Evolutionary conservation across 2,888 invertebrate species (phyloP).

Genomic region (Metalampra italica): DNA sequence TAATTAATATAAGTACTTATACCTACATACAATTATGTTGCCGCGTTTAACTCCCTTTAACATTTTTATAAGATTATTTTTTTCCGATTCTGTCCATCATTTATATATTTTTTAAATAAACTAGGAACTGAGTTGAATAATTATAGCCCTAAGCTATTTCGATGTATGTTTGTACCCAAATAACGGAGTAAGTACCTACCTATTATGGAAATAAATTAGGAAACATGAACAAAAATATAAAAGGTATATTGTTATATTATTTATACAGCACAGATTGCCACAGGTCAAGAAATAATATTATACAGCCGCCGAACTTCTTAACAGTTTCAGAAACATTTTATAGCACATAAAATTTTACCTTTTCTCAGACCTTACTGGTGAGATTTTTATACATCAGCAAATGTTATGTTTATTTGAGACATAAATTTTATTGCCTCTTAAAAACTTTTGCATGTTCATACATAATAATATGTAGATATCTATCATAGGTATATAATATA

Average conservation of each 20-base stretch:
- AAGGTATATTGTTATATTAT: background rate
- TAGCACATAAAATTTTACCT: slow-evolving; percentile 30
- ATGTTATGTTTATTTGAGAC: slow-evolving; percentile 26
- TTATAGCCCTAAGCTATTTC: too few relatives aligned
- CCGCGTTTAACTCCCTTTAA: too few relatives aligned
- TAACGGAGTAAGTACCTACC: too few relatives aligned
- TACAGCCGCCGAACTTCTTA: slow-evolving; percentile 24
- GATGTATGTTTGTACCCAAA: too few relatives aligned
- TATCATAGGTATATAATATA: background rate
- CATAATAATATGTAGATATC: too few relatives aligned
- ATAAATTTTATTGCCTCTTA: slow-evolving; percentile 1
- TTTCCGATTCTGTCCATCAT: too few relatives aligned
- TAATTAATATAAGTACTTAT: background rate
- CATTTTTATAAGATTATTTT: too few relatives aligned
- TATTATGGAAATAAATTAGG: too few relatives aligned
- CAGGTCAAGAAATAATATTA: slow-evolving; percentile 10
- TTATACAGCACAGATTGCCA: background rate
- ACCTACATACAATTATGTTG: background rate
- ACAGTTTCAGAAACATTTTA: slow-evolving; percentile 33
- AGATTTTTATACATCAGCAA: slow-evolving; percentile 26
- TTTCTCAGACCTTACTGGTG: slow-evolving; percentile 18
- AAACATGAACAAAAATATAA: too few relatives aligned
- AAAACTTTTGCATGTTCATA: background rate
- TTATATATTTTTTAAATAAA: too few relatives aligned
- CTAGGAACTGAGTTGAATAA: too few relatives aligned